phyloP scores from a whole-genome alignment of 1,140 invertebrate species.

The Hycleus phaleratus region DNA sequence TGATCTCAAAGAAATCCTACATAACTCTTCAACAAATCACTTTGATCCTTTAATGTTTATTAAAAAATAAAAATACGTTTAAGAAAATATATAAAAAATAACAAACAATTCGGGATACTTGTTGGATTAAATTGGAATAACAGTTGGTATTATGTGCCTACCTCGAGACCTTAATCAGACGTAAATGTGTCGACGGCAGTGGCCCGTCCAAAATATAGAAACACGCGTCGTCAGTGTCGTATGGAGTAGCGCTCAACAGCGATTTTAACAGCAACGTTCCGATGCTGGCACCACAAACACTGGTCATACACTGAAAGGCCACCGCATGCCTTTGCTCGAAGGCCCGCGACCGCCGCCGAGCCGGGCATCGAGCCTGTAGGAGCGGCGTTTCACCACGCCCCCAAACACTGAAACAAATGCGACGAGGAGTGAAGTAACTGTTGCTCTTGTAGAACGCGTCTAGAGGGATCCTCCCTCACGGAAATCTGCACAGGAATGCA shows the following conservation, averaged over 20 bases:
- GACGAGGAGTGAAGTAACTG: conserved; percentile 38
- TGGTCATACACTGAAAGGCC: conserved; percentile 14
- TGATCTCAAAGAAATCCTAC: neutral
- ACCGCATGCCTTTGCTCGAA: conserved; percentile 15
- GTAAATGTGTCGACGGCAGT: conserved; percentile 1
- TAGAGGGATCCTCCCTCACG: conserved; percentile 34
- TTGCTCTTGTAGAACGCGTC: conserved; percentile 35
- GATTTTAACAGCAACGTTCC: conserved; percentile 3
- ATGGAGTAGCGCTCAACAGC: conserved; percentile 1
- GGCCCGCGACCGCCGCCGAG: conserved; percentile 25
- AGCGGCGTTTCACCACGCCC: conserved; percentile 36
- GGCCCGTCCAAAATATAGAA: too few relatives aligned
- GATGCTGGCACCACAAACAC: conserved; percentile 8
- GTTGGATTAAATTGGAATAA: too few relatives aligned
- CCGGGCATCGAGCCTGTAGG: conserved; percentile 29
- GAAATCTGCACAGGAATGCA: conserved; percentile 42
- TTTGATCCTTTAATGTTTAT: too few relatives aligned
- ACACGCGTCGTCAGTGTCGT: neutral
- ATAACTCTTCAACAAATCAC: neutral
- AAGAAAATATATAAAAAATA: too few relatives aligned
- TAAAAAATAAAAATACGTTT: too few relatives aligned
- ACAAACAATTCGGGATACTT: too few relatives aligned
- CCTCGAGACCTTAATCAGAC: conserved; percentile 5
- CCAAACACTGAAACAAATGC: conserved; percentile 36
- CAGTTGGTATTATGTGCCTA: neutral